These are phyloP conservation scores for Merops nubicus DNA, from an alignment of 2,113 vertebrate genomes.

Conservation along the genomic window DNA sequence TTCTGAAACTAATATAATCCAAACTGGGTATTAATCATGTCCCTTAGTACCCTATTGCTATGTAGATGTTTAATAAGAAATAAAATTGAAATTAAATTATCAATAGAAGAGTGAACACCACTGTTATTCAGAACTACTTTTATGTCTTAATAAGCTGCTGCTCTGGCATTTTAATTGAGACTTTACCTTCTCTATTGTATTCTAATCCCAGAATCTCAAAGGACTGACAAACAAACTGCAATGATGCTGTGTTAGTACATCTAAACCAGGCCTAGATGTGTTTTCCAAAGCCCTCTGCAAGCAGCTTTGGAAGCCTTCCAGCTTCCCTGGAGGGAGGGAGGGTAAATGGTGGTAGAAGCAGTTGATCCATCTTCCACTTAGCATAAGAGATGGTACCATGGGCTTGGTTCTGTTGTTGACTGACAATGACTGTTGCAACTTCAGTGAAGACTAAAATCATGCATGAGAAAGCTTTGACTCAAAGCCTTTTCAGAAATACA, in stretches of 20 bases:
- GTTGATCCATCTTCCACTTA: background rate
- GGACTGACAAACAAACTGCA: background rate
- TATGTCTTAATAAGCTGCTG: background rate
- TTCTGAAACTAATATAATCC: background rate
- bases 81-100: slow-evolving; percentile 1
- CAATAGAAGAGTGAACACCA: too few species aligned
- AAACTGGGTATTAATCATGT: background rate
- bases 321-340: background rate
- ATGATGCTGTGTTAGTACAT: background rate
- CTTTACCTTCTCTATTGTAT: background rate
- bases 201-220: background rate
- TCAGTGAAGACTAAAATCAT: background rate
- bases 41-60: background rate
- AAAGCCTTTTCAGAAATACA: background rate
- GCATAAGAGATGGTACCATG: fast-evolving
- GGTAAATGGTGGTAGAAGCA: background rate
- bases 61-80: slow-evolving; percentile 22
- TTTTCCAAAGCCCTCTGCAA: background rate
- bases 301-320: background rate
- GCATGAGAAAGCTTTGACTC: background rate
- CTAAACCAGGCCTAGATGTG: background rate
- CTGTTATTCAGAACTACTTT: background rate
- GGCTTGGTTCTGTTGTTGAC: background rate
- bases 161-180: background rate
- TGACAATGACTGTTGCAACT: background rate